phyloP scores from a whole-genome alignment of 1,140 invertebrate genomes.

The Brachionus rotundiformis region DNA sequence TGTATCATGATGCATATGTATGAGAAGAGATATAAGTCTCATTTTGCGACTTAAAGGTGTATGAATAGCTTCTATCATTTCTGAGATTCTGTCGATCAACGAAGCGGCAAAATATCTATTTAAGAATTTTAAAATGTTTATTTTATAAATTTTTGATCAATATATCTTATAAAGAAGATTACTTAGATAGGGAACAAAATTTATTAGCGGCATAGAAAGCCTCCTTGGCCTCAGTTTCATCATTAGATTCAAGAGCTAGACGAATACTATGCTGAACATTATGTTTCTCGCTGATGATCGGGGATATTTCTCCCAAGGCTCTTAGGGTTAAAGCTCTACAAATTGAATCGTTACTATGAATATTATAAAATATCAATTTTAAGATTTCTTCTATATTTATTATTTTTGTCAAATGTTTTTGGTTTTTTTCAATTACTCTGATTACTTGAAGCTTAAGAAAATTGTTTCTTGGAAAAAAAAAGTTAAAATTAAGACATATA shows the following conservation, averaged over 20 bases:
- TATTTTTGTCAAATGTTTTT: slow-evolving; percentile 48
- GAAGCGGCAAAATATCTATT: slow-evolving; percentile 36
- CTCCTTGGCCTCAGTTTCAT: slow-evolving; percentile 46
- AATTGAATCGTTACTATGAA: slow-evolving; percentile 45
- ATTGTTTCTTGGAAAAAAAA: slow-evolving; percentile 40
- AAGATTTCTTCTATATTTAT: slow-evolving; percentile 33
- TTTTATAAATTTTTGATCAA: not conserved
- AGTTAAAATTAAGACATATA: not conserved
- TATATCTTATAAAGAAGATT: too few species aligned
- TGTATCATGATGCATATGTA: slow-evolving; percentile 45
- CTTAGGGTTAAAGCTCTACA: slow-evolving; percentile 30
- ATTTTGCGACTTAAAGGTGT: slow-evolving; percentile 45
- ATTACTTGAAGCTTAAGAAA: slow-evolving; percentile 49
- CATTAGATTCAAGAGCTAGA: slow-evolving; percentile 27
- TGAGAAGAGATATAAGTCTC: slow-evolving; percentile 37
- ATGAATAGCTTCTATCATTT: slow-evolving; percentile 44
- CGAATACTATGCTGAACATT: slow-evolving; percentile 49
- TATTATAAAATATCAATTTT: slow-evolving; percentile 45
- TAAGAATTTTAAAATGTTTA: not conserved
- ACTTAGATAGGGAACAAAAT: slow-evolving; percentile 46
- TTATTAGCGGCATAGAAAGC: slow-evolving; percentile 49
- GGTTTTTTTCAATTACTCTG: slow-evolving; percentile 45
- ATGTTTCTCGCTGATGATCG: slow-evolving; percentile 44
- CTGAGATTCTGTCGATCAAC: not conserved
- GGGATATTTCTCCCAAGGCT: slow-evolving; percentile 40